phyloP scores from a whole-genome alignment of 2,113 vertebrate genomes.

The Sebastes schlegelii region DNA sequence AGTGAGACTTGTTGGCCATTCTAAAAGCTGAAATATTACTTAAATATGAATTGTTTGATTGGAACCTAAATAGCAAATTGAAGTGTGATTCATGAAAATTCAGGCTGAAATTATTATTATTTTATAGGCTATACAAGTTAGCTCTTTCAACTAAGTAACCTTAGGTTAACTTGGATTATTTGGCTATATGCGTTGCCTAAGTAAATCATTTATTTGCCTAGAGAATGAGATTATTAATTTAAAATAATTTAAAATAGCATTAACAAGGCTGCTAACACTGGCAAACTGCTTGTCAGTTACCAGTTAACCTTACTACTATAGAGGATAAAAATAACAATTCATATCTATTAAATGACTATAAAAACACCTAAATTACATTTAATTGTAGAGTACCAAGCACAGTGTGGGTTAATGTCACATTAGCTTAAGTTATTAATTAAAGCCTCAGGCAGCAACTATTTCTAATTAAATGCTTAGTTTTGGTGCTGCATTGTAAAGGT shows the following conservation, averaged over 20 bases:
- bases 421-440: neutral
- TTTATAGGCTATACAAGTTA: neutral
- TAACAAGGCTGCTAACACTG: neutral
- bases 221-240: constrained; percentile 36
- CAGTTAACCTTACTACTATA: too few relatives aligned
- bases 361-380: neutral
- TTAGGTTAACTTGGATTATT: neutral
- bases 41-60: neutral
- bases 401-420: neutral
- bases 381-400: neutral
- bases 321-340: too few relatives aligned
- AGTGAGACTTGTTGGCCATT: too few relatives aligned
- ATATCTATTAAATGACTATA: too few relatives aligned
- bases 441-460: too few relatives aligned
- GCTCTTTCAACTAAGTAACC: neutral
- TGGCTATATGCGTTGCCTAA: neutral
- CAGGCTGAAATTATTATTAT: neutral
- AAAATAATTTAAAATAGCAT: neutral
- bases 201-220: neutral
- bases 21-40: neutral
- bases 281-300: too few relatives aligned
- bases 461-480: too few relatives aligned
- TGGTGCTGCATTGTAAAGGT: too few relatives aligned
- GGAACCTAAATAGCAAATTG: neutral
- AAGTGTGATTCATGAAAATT: neutral